These are phyloP conservation scores for Aelia acuminata DNA, from an alignment of 2,888 invertebrate genomes.

Conservation along the genomic window DNA sequence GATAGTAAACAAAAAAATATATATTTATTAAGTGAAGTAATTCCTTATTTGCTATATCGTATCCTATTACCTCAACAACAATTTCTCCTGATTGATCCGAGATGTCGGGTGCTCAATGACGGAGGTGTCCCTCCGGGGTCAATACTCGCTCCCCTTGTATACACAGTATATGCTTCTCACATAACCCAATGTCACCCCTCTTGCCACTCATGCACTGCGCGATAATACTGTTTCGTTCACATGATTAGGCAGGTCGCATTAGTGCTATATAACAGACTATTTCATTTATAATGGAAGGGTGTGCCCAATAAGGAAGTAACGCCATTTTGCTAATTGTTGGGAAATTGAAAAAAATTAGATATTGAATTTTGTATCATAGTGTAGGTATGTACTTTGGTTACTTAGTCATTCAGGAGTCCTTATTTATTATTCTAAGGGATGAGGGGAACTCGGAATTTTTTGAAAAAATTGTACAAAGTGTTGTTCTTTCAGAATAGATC, in stretches of 20 bases:
- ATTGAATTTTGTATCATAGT: too few species aligned
- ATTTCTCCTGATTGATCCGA: background rate
- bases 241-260: background rate
- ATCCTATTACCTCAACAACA: background rate
- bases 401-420: too few species aligned
- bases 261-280: background rate
- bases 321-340: too few species aligned
- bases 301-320: too few species aligned
- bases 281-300: background rate
- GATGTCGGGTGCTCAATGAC: background rate
- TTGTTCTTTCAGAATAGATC: too few species aligned
- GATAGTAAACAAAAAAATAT: background rate
- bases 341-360: too few species aligned
- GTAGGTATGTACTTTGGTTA: too few species aligned
- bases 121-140: constrained; percentile 5
- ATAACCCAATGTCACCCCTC: constrained; percentile 34
- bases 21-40: background rate
- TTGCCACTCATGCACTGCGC: background rate
- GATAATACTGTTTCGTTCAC: constrained; percentile 5
- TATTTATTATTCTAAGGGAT: too few species aligned
- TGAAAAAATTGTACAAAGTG: too few species aligned
- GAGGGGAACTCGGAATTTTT: too few species aligned
- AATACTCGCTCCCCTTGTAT: constrained; percentile 37
- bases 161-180: constrained; percentile 32
- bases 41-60: background rate